Conservation (phyloP, 2,797 vertebrate genomes). For the Bufotes viridis region DNA sequence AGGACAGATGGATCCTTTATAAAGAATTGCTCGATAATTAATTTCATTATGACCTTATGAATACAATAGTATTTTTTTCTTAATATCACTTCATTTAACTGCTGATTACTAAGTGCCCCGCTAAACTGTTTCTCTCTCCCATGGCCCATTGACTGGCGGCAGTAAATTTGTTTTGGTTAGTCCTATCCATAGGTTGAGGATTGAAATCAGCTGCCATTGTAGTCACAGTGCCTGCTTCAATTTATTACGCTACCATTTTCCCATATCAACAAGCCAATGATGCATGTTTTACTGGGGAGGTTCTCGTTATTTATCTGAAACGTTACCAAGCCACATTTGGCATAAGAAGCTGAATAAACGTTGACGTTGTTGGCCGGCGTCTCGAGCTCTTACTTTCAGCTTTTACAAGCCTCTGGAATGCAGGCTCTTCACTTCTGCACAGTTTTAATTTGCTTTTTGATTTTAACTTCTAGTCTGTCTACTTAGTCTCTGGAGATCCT, state of each 20-base stretch:
- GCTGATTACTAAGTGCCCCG: slow-evolving; percentile 54
- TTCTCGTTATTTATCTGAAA: slow-evolving; percentile 34
- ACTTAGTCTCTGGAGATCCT: background rate
- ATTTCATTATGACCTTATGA: slow-evolving; percentile 66
- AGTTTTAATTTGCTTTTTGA: background rate
- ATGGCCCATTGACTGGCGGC: slow-evolving; percentile 53
- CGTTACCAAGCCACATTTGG: background rate
- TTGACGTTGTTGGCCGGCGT: background rate
- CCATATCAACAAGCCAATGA: slow-evolving; percentile 47
- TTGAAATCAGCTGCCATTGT: slow-evolving; percentile 51
- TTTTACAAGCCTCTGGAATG: background rate
- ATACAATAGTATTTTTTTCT: slow-evolving; percentile 61
- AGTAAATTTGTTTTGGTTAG: slow-evolving; percentile 55
- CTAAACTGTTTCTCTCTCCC: slow-evolving; percentile 53
- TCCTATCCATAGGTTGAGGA: slow-evolving; percentile 38
- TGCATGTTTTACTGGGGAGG: slow-evolving; percentile 30
- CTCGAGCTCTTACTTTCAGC: background rate
- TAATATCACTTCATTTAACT: slow-evolving; percentile 51
- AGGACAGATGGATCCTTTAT: slow-evolving; percentile 67
- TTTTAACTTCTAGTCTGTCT: background rate
- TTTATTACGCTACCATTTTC: slow-evolving; percentile 36
- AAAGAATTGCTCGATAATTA: slow-evolving; percentile 68
- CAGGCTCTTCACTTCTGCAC: background rate
- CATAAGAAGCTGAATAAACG: background rate
- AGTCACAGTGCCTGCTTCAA: slow-evolving; percentile 11